Base-by-base conservation (phyloP, 1,140 invertebrate species). In the Hirudo medicinalis region DNA sequence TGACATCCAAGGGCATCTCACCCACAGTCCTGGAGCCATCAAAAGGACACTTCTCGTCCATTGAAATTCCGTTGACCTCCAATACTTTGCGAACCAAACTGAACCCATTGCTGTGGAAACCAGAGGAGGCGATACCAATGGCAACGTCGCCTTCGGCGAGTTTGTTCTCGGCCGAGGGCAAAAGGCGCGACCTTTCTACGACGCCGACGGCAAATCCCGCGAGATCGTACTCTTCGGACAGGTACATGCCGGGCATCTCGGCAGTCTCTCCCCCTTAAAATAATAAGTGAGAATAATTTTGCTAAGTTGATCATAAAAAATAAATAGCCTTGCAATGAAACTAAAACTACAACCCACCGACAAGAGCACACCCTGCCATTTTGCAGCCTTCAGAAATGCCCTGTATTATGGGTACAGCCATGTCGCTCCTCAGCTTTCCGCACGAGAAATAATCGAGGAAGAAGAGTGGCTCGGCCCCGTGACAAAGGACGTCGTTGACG, bases 391-490 rank as follows among this genome's bases (percentile, higher is more conserved):
- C 86, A 0, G 89, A 87, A 74, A 98, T 88, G 3, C 94, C 92
- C 71, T 85, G 83, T 8, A 99, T 86, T 4, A 98, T 89, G 73
- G 87, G 82, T 1, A 85, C 85, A 0, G 92, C 91, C 22, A 87
- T 82, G 0, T 86, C 83, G 9, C 92, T 86, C 77, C 94, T 86
- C 60, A 98, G 83, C 73, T 87, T 85, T 5, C 93, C 91, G 79
- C 90, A 92, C 17, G 94, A 92, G 82, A 94, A 96, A 81, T 98
- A 98, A 84, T 98, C 94, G 0, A 98, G 82, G 79, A 98, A 98
- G 72, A 92, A 95, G 63, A 98, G 83, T 0, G 94, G 94, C 78
- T 94, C 91, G 0, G 94, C 95, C 27, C 93, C 94, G 75, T 94
- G 89, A 55, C 91, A 92, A 27, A 98, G 82, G 67, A 98, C 87